A percentile compares a stretch with the other conserved stretches of the same genome.
phyloP scores from a whole-genome alignment of 1,140 invertebrate genomes.

The Himalopsyche phryganea region DNA sequence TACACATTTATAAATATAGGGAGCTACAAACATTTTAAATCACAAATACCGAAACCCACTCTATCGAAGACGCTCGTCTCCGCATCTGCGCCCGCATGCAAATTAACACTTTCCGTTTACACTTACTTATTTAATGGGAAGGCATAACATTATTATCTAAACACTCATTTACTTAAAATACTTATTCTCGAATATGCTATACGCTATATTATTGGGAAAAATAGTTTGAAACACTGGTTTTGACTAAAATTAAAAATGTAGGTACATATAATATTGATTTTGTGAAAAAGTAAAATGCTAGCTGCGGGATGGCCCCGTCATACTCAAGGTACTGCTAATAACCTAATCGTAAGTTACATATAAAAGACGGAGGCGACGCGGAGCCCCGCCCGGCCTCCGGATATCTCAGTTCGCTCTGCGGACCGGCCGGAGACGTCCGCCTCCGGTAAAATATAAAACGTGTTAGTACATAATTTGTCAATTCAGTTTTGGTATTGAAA shows the following conservation, averaged over 20 bases:
- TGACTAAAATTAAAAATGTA: conserved; percentile 31
- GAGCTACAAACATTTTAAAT: conserved; percentile 34
- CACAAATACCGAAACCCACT: conserved; percentile 34
- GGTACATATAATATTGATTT: conserved; percentile 21
- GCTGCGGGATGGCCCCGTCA: conserved; percentile 13
- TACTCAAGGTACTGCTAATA: conserved; percentile 23
- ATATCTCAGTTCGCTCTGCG: no score
- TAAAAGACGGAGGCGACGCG: no score
- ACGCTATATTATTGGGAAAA: conserved; percentile 31
- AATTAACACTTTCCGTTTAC: conserved; percentile 17
- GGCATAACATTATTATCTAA: conserved; percentile 34
- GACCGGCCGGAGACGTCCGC: neutral
- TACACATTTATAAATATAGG: conserved; percentile 31
- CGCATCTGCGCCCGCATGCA: neutral
- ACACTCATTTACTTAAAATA: conserved; percentile 28
- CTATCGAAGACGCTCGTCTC: conserved; percentile 20
- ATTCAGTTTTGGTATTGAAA: conserved; percentile 13
- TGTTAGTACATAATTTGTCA: neutral
- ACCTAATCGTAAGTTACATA: conserved; percentile 6
- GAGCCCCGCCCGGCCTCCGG: no score
- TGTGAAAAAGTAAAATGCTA: conserved; percentile 31
- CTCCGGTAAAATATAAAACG: conserved; percentile 1
- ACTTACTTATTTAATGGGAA: conserved; percentile 32
- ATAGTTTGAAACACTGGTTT: conserved; percentile 29
- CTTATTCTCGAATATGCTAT: conserved; percentile 4